Base-by-base conservation (phyloP, 2,113 vertebrate genomes). In the Anser cygnoides region DNA sequence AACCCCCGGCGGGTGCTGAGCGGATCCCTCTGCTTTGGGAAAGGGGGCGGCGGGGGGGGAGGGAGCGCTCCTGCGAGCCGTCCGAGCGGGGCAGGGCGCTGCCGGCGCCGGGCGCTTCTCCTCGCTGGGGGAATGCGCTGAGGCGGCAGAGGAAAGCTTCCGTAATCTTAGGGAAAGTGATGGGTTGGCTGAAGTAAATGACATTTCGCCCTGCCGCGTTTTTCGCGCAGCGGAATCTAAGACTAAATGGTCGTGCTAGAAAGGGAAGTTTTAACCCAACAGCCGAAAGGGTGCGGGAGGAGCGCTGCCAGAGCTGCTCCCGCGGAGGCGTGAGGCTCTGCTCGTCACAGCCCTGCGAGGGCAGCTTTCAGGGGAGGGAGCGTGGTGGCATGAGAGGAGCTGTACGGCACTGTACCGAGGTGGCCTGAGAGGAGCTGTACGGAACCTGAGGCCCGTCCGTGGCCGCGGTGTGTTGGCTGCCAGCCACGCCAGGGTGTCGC, bases 121-220 rank as follows among this genome's bases (percentile, higher is more conserved):
- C 22, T 52, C 11, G 23, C 11, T 8, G 50, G 9, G 7, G 8
- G 22, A 66, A n/a, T 19, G 20, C 11, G 6, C 3, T 44, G 19
- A 10, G 39, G 59, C 29, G 43, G 61, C 22, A 28, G 33, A 37
- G 57, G 18, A 59, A 79, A 88, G 73, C 43, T 68, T 79, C 33
- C 10, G 22, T 1, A 0, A 0, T 37, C 4, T 4, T 23, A 37
- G 3, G 12, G 65, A 76, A 71, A 50, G 26, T 46, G 12, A 25
- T 19, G 70, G 33, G 28, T 12, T 94, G 46, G 59, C 4, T 11
- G 39, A 39, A 4, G 39, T 39, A 39, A 39, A 39, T 39, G 39
- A 39, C 39, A 10, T 39, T 92, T 86, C 29, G 28, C 15, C 33
- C 68, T 37, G 65, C 52, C 65, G 58, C 17, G 0, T 65, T 92